Conservation (phyloP, 1,140 invertebrate species). For the Bombus affinis region DNA sequence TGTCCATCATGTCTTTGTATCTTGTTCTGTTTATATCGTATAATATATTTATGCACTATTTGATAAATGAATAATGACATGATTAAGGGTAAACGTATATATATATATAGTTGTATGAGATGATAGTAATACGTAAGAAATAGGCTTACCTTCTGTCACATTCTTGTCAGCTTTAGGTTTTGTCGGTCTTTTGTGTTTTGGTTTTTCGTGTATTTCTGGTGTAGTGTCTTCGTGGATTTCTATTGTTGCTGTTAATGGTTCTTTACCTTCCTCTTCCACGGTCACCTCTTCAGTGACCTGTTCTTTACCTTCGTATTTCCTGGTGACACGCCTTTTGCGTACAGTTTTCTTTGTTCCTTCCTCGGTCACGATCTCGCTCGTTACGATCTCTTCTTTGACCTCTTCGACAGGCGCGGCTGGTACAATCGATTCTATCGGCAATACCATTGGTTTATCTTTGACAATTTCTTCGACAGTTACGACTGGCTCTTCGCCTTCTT, state of each 20-base stretch:
- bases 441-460: background rate
- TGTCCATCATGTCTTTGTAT: slow-evolving; percentile 49
- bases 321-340: slow-evolving; percentile 69
- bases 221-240: slow-evolving; percentile 67
- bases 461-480: slow-evolving; percentile 67
- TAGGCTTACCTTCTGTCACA: slow-evolving; percentile 69
- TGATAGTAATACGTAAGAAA: slow-evolving; percentile 39
- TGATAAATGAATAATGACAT: background rate
- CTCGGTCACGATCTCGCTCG: slow-evolving; percentile 58
- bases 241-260: slow-evolving; percentile 74
- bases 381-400: slow-evolving; percentile 34
- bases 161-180: slow-evolving; percentile 65
- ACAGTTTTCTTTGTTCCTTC: slow-evolving; percentile 35
- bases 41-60: slow-evolving; percentile 11
- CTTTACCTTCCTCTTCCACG: slow-evolving; percentile 78
- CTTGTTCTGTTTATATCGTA: slow-evolving; percentile 27
- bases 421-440: background rate
- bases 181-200: slow-evolving; percentile 70
- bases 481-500: slow-evolving; percentile 24
- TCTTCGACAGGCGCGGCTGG: slow-evolving; percentile 30
- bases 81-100: background rate
- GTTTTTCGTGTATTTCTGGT: slow-evolving; percentile 71
- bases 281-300: slow-evolving; percentile 70
- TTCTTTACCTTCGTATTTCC: slow-evolving; percentile 64
- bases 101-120: background rate